These are phyloP conservation scores for Nebria ingens DNA, from an alignment of 1,140 invertebrate genomes.

Conservation along the genomic window DNA sequence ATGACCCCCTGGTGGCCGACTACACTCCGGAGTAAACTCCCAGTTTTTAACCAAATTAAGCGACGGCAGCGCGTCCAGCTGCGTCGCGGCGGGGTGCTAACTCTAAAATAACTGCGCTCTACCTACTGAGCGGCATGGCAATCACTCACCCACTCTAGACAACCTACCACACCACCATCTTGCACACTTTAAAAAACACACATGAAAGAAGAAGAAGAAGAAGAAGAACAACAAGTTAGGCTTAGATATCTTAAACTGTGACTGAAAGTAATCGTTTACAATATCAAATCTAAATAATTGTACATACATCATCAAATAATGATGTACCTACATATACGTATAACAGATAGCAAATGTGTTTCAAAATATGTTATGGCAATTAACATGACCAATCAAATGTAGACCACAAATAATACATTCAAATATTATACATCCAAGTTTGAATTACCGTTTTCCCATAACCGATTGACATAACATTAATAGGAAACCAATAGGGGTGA, in stretches of 20 bases:
- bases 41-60: constrained; percentile 23
- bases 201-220: background rate
- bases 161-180: background rate
- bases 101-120: constrained; percentile 13
- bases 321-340: background rate
- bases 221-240: too few species aligned
- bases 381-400: background rate
- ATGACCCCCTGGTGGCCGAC: background rate
- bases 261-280: too few species aligned
- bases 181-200: background rate
- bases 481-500: too few species aligned
- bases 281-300: background rate
- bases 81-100: constrained; percentile 12
- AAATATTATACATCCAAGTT: background rate
- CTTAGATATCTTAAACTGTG: too few species aligned
- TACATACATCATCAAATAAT: background rate
- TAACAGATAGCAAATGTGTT: background rate
- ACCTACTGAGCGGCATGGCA: constrained; percentile 12
- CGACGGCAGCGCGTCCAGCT: constrained; percentile 20
- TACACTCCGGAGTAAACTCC: constrained; percentile 11
- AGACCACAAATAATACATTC: background rate
- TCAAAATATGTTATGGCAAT: too few species aligned
- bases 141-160: background rate
- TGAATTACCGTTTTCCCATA: background rate
- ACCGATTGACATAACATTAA: too few species aligned